Conservation (phyloP, 2,797 vertebrate genomes). For the Pteropus rufus region DNA sequence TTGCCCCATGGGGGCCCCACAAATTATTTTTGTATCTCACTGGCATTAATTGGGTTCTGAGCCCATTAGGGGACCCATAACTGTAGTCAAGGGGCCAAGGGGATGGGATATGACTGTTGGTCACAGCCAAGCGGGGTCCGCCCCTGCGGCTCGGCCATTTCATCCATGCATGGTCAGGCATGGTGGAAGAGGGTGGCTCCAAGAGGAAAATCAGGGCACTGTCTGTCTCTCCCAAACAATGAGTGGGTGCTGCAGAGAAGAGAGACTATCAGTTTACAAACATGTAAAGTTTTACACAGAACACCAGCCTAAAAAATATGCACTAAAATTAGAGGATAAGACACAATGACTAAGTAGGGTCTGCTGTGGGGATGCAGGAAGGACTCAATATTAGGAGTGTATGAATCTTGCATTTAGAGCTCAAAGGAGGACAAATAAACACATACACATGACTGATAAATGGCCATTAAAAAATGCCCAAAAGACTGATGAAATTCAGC, state of each 20-base stretch:
- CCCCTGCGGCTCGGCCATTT: background rate
- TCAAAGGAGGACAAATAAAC: background rate
- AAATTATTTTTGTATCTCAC: constrained; percentile 46
- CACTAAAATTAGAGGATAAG: background rate
- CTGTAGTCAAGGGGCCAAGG: constrained; percentile 12
- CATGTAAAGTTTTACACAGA: background rate
- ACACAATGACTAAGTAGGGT: background rate
- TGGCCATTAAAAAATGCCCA: background rate
- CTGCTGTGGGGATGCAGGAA: background rate
- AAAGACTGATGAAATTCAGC: background rate
- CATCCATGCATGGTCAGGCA: background rate
- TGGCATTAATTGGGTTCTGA: constrained; percentile 57
- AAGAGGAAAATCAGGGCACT: background rate
- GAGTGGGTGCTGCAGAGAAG: background rate
- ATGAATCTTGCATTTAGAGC: background rate
- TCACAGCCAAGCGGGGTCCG: background rate
- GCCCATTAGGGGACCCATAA: background rate
- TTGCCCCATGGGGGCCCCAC: background rate
- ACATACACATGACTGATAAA: background rate
- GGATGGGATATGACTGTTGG: background rate
- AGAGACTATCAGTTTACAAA: background rate
- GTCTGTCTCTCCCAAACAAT: background rate
- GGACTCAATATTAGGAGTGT: background rate
- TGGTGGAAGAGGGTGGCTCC: background rate
- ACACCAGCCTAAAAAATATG: background rate